Conservation (phyloP, 2,797 vertebrate genomes). For the Okamejei kenojei region DNA sequence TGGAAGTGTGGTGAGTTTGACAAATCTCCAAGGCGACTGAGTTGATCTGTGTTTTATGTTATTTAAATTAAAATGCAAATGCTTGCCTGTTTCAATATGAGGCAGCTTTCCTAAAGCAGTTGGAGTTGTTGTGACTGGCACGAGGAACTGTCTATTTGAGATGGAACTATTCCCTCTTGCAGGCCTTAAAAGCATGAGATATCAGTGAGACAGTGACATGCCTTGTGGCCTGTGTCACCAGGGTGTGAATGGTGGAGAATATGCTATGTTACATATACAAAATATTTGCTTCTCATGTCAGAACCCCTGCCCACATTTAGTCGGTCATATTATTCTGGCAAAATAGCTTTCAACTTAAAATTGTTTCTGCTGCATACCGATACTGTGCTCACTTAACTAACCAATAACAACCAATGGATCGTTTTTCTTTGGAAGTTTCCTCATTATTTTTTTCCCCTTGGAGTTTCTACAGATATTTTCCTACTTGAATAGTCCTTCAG, state of each 20-base stretch:
- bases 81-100: background rate
- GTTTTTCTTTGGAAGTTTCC: background rate
- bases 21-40: background rate
- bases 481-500: background rate
- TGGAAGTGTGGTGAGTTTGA: background rate
- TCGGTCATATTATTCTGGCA: background rate
- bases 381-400: background rate
- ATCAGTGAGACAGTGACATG: background rate
- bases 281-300: background rate
- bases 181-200: background rate
- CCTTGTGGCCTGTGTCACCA: background rate
- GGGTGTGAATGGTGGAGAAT: background rate
- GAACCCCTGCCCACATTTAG: background rate
- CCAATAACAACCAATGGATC: background rate
- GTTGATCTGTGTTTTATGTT: background rate
- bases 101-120: background rate
- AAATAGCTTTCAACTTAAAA: background rate
- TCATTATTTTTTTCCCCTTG: background rate
- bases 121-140: background rate
- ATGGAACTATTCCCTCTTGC: background rate
- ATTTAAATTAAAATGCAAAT: background rate
- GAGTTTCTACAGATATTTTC: background rate
- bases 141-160: background rate
- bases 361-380: background rate
- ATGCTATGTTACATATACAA: background rate